Evolutionary conservation across 2,113 vertebrate species (phyloP).

Genomic region (Halcyon senegalensis): DNA sequence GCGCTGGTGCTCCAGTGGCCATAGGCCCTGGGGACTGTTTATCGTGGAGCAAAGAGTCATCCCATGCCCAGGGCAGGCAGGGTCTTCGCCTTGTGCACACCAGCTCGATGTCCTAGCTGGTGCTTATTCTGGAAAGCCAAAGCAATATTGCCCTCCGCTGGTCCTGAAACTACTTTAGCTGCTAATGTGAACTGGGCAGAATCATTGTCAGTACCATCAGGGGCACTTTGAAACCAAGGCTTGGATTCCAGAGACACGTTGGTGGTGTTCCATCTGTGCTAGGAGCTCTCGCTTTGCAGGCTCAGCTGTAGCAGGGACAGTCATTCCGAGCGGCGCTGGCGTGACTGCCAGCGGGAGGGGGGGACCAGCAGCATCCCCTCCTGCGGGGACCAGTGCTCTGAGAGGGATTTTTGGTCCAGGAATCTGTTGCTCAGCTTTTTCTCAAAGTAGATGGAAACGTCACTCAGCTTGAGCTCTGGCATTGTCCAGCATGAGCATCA

Average conservation of each 20-base stretch:
- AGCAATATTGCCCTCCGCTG: conserved; percentile 64
- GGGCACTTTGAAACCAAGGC: not conserved
- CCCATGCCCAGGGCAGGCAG: not conserved
- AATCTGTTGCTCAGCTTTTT: not conserved
- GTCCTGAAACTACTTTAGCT: conserved; percentile 61
- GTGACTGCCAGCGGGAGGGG: not conserved
- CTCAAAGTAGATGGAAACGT: not conserved
- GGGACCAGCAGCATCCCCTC: not conserved
- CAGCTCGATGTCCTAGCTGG: not conserved
- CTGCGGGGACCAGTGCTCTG: not conserved
- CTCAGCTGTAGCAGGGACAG: not conserved
- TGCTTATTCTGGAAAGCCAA: conserved; percentile 38
- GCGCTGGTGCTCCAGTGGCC: not conserved
- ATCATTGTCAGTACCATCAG: not conserved
- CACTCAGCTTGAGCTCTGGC: not conserved
- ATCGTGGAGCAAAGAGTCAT: not conserved
- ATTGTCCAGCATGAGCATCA: not conserved
- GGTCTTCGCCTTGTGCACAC: not conserved
- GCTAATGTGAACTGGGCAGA: conserved; percentile 34
- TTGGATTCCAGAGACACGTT: not conserved
- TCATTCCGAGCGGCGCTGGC: accelerated
- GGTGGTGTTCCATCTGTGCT: not conserved
- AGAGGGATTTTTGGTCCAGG: not conserved
- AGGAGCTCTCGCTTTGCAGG: not conserved
- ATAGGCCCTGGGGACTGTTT: not conserved